Evolutionary conservation across 2,797 vertebrate species (phyloP).

Genomic region (Lacerta bilineata): DNA sequence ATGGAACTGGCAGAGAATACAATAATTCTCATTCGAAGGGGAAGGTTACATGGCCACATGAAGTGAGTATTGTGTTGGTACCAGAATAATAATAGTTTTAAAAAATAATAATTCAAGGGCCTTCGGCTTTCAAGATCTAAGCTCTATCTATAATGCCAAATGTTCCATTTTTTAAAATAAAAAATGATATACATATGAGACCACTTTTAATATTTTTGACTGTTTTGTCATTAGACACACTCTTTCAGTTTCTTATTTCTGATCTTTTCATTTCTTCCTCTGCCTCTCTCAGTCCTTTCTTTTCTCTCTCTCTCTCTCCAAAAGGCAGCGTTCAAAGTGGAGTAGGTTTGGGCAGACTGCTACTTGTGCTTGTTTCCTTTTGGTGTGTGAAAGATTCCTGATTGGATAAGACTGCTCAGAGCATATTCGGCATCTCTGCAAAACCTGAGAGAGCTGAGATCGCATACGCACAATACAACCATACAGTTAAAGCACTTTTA

Average conservation of each 20-base stretch:
- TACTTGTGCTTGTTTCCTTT: background rate
- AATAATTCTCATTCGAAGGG: conserved; percentile 48
- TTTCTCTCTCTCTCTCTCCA: background rate
- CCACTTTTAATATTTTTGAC: background rate
- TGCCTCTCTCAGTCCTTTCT: background rate
- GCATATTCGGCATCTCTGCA: too few species aligned
- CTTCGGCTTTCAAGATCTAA: background rate
- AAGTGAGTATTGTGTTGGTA: background rate
- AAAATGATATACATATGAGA: background rate
- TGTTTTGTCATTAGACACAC: background rate
- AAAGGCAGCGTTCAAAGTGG: background rate
- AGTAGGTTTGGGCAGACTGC: background rate
- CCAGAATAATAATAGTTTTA: background rate
- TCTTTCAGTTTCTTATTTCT: background rate
- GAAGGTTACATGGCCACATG: background rate
- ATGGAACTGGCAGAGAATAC: conserved; percentile 26
- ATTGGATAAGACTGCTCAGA: too few species aligned
- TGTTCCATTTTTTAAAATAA: background rate
- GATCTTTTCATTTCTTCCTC: background rate
- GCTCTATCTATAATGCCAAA: background rate
- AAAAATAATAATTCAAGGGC: background rate
- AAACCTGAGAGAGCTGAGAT: too few species aligned
- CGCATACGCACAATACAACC: too few species aligned
- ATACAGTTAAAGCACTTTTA: too few species aligned
- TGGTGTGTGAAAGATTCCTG: background rate